Evolutionary conservation across 2,888 invertebrate genomes (phyloP).

Genomic region (Creontiades dilutus): DNA sequence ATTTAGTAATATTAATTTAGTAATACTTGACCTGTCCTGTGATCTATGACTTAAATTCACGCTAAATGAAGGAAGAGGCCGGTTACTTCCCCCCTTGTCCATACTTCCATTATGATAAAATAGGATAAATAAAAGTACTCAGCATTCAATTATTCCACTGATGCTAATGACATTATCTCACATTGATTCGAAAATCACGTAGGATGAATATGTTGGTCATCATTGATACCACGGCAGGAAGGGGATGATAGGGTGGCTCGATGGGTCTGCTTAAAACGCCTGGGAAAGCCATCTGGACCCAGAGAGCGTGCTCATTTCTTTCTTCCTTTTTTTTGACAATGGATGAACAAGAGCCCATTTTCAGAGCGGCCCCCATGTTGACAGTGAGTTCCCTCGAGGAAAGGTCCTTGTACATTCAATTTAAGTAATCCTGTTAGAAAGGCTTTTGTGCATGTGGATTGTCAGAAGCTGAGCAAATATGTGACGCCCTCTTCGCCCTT

Average conservation of each 20-base stretch:
- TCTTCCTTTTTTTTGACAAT: constrained; percentile 67
- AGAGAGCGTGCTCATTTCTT: neutral
- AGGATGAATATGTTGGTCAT: too few relatives aligned
- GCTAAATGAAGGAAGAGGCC: too few relatives aligned
- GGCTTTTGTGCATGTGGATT: constrained; percentile 69
- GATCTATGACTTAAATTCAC: too few relatives aligned
- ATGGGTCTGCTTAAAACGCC: constrained; percentile 59
- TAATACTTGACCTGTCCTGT: too few relatives aligned
- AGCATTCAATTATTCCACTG: too few relatives aligned
- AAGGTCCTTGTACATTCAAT: constrained; percentile 70
- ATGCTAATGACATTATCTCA: too few relatives aligned
- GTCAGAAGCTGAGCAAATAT: constrained; percentile 71
- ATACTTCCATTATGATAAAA: too few relatives aligned
- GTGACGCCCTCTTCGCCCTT: constrained; percentile 49
- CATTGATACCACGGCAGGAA: neutral
- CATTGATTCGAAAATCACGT: too few relatives aligned
- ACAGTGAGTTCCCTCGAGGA: constrained; percentile 68
- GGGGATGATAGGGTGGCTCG: neutral
- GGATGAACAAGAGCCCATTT: constrained; percentile 52
- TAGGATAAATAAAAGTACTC: too few relatives aligned
- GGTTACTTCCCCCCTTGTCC: too few relatives aligned
- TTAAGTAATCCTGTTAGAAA: constrained; percentile 70
- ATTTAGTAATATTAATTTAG: too few relatives aligned
- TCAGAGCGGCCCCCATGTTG: constrained; percentile 59
- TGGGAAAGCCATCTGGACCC: constrained; percentile 67